phyloP scores from a whole-genome alignment of 2,888 invertebrate genomes.

The Entomobrya proxima region DNA sequence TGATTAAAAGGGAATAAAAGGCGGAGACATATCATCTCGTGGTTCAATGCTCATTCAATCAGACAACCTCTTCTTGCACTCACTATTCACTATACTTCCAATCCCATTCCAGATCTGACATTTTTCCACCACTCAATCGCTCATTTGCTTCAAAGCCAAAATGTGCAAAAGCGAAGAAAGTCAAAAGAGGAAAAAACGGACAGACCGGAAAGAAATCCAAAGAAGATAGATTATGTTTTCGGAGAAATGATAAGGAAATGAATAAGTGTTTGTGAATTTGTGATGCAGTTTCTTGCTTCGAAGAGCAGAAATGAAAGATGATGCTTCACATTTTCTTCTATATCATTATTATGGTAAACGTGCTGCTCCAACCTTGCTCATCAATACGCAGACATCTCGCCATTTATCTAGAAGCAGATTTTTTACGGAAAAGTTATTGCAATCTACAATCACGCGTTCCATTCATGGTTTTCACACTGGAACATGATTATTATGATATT shows the following conservation, averaged over 20 bases:
- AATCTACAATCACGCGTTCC: too few relatives aligned
- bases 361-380: too few relatives aligned
- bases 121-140: neutral
- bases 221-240: slow-evolving; percentile 29
- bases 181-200: neutral
- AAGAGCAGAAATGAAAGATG: neutral
- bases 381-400: too few relatives aligned
- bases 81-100: neutral
- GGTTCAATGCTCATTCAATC: slow-evolving; percentile 63
- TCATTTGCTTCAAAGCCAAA: slow-evolving; percentile 20
- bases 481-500: too few relatives aligned
- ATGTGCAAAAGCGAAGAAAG: neutral
- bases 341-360: neutral
- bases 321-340: slow-evolving; percentile 17
- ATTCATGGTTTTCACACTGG: too few relatives aligned
- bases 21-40: slow-evolving; percentile 57
- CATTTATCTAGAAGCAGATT: too few relatives aligned
- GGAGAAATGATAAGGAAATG: slow-evolving; percentile 26
- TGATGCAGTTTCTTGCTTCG: slow-evolving; percentile 16
- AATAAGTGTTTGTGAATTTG: neutral
- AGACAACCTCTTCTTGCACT: slow-evolving; percentile 10
- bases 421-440: too few relatives aligned
- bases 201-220: slow-evolving; percentile 4
- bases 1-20: slow-evolving; percentile 15
- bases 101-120: slow-evolving; percentile 18